Percentiles rank a stretch among this genome's conserved stretches.
phyloP scores from a whole-genome alignment of 2,888 invertebrate genomes.

The Eupithecia vulgata region DNA sequence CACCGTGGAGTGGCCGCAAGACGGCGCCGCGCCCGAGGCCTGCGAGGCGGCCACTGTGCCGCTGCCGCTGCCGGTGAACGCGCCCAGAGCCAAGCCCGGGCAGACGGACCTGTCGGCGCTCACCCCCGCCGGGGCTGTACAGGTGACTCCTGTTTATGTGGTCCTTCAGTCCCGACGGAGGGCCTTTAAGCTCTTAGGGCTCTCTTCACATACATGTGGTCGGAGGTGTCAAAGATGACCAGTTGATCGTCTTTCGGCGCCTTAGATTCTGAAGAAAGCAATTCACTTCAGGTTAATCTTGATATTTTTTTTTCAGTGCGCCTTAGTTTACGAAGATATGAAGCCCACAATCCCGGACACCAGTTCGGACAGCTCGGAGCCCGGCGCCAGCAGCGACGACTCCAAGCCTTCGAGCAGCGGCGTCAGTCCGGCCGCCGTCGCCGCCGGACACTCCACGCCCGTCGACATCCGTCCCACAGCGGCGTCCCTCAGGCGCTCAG shows the following conservation, averaged over 20 bases:
- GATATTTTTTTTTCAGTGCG: not conserved
- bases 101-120: slow-evolving; percentile 8
- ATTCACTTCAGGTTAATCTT: not conserved
- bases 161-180: too few relatives aligned
- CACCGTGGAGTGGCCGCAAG: slow-evolving; percentile 1
- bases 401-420: slow-evolving; percentile 24
- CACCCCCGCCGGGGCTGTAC: slow-evolving; percentile 20
- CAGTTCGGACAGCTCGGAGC: not conserved
- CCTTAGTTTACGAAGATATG: not conserved
- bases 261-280: not conserved
- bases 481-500: not conserved
- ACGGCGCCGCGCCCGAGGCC: not conserved
- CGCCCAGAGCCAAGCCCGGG: slow-evolving; percentile 22
- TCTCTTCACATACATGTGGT: not conserved
- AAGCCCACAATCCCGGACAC: not conserved
- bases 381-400: slow-evolving; percentile 1
- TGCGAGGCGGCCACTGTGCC: slow-evolving; percentile 18
- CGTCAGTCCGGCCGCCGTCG: slow-evolving; percentile 16
- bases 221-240: too few relatives aligned
- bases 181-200: not conserved
- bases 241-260: not conserved
- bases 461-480: not conserved
- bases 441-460: slow-evolving; percentile 4
- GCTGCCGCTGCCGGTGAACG: slow-evolving; percentile 17
- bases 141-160: slow-evolving; percentile 13